Conservation (phyloP, 2,888 invertebrate species). For the Spialia ferax region DNA sequence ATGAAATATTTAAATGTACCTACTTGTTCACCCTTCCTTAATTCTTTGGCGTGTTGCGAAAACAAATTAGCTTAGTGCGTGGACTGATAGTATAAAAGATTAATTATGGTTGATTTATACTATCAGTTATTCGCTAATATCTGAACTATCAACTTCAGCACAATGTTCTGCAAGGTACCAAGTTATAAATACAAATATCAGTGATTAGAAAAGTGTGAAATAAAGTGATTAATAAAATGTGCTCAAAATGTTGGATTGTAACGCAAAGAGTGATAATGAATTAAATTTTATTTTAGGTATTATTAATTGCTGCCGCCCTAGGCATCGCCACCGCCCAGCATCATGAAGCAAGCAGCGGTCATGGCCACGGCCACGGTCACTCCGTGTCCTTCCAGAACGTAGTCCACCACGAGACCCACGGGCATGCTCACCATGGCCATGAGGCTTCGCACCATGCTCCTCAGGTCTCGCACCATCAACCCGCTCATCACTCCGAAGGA, state of each 20-base stretch:
- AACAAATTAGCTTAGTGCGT: not conserved
- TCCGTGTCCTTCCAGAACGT: not conserved
- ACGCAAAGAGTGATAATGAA: not conserved
- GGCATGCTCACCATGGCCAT: not conserved
- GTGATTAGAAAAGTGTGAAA: not conserved
- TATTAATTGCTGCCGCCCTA: not conserved
- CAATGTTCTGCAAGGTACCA: constrained; percentile 15
- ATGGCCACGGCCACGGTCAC: not conserved
- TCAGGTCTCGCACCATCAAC: not conserved
- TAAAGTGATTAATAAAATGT: not conserved
- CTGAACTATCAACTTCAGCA: not conserved
- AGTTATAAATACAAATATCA: not conserved
- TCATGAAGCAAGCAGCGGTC: not conserved
- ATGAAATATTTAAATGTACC: constrained; percentile 8
- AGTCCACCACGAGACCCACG: not conserved
- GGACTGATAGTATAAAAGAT: constrained; percentile 5
- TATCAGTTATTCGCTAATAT: constrained; percentile 18
- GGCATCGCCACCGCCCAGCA: not conserved
- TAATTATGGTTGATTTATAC: not conserved
- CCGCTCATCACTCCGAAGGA: not conserved
- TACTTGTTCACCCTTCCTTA: constrained; percentile 18
- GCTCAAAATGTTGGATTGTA: not conserved
- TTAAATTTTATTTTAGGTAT: not conserved
- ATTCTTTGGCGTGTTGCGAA: constrained; percentile 3
- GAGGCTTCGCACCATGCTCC: not conserved